Evolutionary conservation across 2,888 invertebrate species (phyloP), one percentile per base, ranked within the genome.

Genomic region (Tromatobia lineatoria): DNA sequence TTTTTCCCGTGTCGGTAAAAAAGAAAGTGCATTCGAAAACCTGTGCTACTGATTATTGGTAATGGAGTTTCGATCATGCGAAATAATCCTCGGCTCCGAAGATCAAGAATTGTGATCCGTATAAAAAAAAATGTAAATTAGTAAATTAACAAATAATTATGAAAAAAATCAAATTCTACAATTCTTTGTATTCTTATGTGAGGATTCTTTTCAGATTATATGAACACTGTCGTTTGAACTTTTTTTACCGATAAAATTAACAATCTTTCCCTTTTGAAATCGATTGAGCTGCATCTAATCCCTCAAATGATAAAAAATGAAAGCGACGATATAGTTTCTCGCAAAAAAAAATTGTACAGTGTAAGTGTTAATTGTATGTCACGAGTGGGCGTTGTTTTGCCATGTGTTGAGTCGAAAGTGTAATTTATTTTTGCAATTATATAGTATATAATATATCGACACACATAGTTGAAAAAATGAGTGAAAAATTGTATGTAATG

Each of bases 391-490:
- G 25, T 69, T 75, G 23, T 23, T 13, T 66, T 66, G 7, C 64
- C 42, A n/a, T 59, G 69, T 69, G 59, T 47, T 52, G 67, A 79
- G 54, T 73, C 73, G 66, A 38, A 45, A 69, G 47, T 76, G 52
- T 79, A 84, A 76, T 59, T 76, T 67, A 78, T 84, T 81, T 73
- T 81, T 59, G 57, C 54, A 81, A 74, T 45, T 50, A 25, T 59
- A 38, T 42, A 38, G 57, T 66, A 38, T 42, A 71, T 71, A 52
- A 42, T 73, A 29, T 13, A 67, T 75, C 34, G 61, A 18, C 18
- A 25, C 38, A 38, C 45, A 34, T 11, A 38, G 25, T 38, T 38
- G 38, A 38, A 8, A 13, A 11, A 50, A 23, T 66, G 47, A 66
- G 52, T 66, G 54, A 64, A 20, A 50, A 23, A 38, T 50, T 71